Percentiles rank a stretch among this genome's conserved stretches.
These are phyloP conservation scores for Acanthopleura granulata DNA, from an alignment of 2,888 invertebrate species.

Conservation along the genomic window DNA sequence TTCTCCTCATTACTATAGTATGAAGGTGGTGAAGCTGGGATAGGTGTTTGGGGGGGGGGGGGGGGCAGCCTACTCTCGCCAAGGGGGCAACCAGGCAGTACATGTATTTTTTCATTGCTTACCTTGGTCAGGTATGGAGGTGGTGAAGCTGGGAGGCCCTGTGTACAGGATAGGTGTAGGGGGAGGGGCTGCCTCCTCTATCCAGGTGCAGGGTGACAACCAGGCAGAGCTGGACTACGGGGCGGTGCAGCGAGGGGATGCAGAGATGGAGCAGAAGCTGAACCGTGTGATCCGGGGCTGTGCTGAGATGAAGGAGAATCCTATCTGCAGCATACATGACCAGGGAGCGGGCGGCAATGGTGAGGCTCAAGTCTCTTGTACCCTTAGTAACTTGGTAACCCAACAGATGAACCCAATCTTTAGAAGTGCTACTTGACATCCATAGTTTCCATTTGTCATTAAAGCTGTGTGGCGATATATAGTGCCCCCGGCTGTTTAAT, in stretches of 20 bases:
- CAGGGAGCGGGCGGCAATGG: constrained; percentile 96
- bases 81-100: no score
- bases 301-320: constrained; percentile 85
- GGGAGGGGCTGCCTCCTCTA: constrained; percentile 97
- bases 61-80: no score
- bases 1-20: no score
- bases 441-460: no score
- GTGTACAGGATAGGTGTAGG: constrained; percentile 98
- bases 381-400: no score
- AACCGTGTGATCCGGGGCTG: constrained; percentile 94
- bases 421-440: no score
- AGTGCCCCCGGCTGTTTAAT: no score
- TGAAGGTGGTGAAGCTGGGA: no score
- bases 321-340: constrained; percentile 96
- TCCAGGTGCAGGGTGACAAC: constrained; percentile 92
- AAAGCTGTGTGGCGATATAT: no score
- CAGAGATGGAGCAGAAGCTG: constrained; percentile 98
- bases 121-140: constrained; percentile 80
- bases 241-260: constrained; percentile 95
- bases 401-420: no score
- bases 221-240: constrained; percentile 89
- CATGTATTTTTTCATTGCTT: neutral
- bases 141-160: constrained; percentile 97
- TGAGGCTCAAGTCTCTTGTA: constrained; percentile 33
- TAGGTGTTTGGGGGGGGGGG: no score